Percentiles rank a stretch among this genome's conserved stretches.
These are phyloP conservation scores for Chrysolophus pictus DNA, from an alignment of 2,797 vertebrate genomes.

Conservation along the genomic window DNA sequence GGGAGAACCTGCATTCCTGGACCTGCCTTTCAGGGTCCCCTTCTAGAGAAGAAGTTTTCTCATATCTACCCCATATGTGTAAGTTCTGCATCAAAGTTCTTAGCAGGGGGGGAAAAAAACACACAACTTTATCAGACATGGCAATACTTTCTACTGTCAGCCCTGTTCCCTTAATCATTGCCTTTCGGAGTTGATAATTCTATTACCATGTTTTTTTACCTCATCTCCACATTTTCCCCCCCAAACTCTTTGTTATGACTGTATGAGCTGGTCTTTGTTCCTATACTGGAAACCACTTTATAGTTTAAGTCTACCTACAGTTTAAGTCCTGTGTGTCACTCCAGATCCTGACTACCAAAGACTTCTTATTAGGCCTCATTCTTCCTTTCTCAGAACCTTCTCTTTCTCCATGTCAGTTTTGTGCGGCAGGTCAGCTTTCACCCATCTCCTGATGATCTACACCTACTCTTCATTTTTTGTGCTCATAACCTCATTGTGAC, in stretches of 20 bases:
- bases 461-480: background rate
- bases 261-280: background rate
- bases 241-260: background rate
- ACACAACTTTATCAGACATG: background rate
- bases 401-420: background rate
- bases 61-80: rapidly evolving
- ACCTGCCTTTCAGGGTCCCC: background rate
- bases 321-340: background rate
- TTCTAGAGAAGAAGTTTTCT: background rate
- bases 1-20: background rate
- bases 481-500: background rate
- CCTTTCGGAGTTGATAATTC: background rate
- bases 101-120: background rate
- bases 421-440: background rate
- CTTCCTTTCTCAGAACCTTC: background rate
- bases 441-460: background rate
- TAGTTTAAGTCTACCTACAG: background rate
- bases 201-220: too few species aligned
- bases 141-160: background rate
- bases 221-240: background rate
- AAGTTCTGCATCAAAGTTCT: background rate
- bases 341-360: background rate
- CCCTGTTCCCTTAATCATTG: background rate
- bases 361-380: background rate
- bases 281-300: background rate